A percentile compares a stretch with the other conserved stretches of the same genome.
Evolutionary conservation across 2,888 invertebrate species (phyloP).

Genomic region (Pristionchus mayeri): DNA sequence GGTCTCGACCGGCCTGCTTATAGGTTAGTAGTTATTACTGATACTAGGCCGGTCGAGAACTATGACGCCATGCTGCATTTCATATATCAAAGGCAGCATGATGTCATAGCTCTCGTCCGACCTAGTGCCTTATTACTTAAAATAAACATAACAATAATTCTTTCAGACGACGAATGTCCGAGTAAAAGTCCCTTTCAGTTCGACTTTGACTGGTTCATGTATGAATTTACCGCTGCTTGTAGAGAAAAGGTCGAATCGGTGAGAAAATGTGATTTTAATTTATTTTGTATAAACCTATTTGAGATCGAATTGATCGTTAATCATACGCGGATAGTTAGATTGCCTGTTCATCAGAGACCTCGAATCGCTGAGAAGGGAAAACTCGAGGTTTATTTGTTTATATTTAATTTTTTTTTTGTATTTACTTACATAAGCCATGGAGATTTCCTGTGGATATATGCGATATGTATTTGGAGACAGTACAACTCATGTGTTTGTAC

Average conservation of each 20-base stretch:
- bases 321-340: neutral
- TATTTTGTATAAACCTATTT: neutral
- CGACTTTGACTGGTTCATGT: neutral
- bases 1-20: no score
- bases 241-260: neutral
- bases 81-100: no score
- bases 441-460: no score
- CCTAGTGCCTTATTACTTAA: neutral
- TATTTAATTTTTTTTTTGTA: neutral
- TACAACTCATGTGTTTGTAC: no score
- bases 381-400: neutral
- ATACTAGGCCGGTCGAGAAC: no score
- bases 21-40: no score
- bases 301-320: neutral
- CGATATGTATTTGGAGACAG: no score
- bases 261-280: neutral
- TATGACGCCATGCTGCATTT: no score
- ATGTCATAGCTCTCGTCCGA: no score
- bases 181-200: neutral
- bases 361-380: neutral
- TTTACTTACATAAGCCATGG: no score
- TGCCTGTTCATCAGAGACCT: neutral
- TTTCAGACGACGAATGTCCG: neutral
- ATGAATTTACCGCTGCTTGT: neutral
- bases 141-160: neutral